phyloP scores from a whole-genome alignment of 2,888 invertebrate species.

The Camptogramma bilineatum region DNA sequence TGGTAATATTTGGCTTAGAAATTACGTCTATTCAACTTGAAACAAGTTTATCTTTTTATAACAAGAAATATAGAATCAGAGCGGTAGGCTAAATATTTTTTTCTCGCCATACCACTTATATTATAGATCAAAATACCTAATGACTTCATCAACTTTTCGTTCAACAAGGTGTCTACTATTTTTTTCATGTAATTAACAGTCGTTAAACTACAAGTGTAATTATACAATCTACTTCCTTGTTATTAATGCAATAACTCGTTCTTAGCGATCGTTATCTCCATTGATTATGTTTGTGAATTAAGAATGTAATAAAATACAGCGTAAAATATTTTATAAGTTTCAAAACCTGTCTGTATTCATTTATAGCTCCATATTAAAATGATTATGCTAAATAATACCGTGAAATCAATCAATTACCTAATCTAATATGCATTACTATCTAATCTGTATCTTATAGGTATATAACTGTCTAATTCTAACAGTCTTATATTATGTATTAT shows the following conservation, averaged over 20 bases:
- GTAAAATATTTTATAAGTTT: background rate
- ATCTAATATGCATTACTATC: background rate
- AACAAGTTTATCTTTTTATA: too few species aligned
- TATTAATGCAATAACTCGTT: background rate
- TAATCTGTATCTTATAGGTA: background rate
- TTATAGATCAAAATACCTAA: too few species aligned
- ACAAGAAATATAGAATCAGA: too few species aligned
- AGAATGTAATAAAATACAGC: background rate
- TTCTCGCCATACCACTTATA: too few species aligned
- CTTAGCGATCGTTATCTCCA: background rate
- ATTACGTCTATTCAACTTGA: too few species aligned
- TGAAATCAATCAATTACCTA: background rate
- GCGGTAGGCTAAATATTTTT: too few species aligned
- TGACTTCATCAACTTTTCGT: too few species aligned
- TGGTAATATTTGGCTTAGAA: too few species aligned
- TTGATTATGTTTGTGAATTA: background rate
- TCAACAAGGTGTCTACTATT: too few species aligned
- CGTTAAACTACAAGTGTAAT: background rate
- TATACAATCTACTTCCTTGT: background rate
- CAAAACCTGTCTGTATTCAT: background rate
- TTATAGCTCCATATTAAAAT: background rate
- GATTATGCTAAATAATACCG: background rate
- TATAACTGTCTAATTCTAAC: background rate
- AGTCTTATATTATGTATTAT: too few species aligned
- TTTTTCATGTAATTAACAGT: too few species aligned